These are phyloP conservation scores for Heliangelus exortis DNA, from an alignment of 2,797 vertebrate genomes.

Conservation along the genomic window DNA sequence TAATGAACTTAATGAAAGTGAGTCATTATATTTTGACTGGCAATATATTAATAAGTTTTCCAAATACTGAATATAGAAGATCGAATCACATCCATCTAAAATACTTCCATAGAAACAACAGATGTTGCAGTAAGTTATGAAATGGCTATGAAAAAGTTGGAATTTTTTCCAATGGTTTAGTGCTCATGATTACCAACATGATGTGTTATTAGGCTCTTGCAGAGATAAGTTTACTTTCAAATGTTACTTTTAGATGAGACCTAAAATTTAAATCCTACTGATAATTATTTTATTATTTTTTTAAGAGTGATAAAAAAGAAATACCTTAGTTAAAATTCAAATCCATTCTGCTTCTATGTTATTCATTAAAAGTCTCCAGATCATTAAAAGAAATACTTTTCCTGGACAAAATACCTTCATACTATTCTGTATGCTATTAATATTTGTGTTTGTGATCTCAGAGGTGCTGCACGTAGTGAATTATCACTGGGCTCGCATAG, in stretches of 20 bases:
- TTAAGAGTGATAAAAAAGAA: not conserved
- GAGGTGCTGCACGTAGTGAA: not conserved
- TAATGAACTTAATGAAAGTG: not conserved
- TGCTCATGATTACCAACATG: not conserved
- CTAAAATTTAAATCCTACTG: not conserved
- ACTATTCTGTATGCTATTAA: not conserved
- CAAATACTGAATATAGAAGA: not conserved
- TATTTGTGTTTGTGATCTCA: not conserved
- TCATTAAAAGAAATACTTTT: not conserved
- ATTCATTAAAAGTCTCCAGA: not conserved
- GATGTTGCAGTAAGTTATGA: not conserved
- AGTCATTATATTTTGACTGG: not conserved
- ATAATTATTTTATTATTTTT: not conserved
- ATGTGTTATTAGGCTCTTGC: not conserved
- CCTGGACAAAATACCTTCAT: not conserved
- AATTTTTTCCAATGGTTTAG: not conserved
- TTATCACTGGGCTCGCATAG: not conserved
- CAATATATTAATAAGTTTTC: not conserved
- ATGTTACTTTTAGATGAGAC: not conserved
- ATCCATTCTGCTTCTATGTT: not conserved
- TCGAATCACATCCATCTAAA: not conserved
- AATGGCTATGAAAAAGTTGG: not conserved
- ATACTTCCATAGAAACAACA: not conserved
- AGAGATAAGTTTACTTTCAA: not conserved
- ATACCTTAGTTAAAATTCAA: not conserved